phyloP scores from a whole-genome alignment of 2,888 invertebrate genomes.

The Zootermopsis nevadensis region DNA sequence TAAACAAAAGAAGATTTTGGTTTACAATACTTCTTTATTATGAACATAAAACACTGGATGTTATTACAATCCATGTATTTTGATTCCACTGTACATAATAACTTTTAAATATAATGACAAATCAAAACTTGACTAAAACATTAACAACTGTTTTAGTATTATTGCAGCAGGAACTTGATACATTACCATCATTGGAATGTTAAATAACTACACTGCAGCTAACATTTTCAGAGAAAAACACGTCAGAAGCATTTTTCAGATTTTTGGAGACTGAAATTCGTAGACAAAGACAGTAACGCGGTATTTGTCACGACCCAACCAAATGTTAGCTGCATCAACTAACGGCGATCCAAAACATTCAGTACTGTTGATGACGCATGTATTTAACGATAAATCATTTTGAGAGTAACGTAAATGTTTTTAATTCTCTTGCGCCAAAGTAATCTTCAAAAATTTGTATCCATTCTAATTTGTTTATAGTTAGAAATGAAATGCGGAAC shows the following conservation, averaged over 20 bases:
- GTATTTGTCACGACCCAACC: too few relatives aligned
- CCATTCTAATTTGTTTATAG: neutral
- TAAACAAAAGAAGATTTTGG: neutral
- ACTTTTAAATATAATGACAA: neutral
- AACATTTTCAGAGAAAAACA: neutral
- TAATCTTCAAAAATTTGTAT: neutral
- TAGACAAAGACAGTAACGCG: too few relatives aligned
- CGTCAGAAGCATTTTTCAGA: too few relatives aligned
- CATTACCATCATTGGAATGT: constrained; percentile 21
- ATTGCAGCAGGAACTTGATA: constrained; percentile 23
- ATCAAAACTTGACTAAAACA: constrained; percentile 18
- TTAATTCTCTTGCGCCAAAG: neutral
- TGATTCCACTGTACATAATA: constrained; percentile 13
- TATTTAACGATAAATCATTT: neutral
- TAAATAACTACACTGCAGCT: constrained; percentile 11
- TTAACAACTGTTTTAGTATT: neutral
- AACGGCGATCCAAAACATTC: neutral
- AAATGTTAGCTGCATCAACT: neutral
- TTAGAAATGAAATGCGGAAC: neutral
- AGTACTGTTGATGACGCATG: neutral
- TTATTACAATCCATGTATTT: constrained; percentile 11
- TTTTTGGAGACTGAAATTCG: too few relatives aligned
- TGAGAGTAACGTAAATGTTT: neutral
- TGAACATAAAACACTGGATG: constrained; percentile 13
- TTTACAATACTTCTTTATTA: constrained; percentile 15